Evolutionary conservation across 2,888 invertebrate species (phyloP).

Genomic region (Agrypnus murinus): DNA sequence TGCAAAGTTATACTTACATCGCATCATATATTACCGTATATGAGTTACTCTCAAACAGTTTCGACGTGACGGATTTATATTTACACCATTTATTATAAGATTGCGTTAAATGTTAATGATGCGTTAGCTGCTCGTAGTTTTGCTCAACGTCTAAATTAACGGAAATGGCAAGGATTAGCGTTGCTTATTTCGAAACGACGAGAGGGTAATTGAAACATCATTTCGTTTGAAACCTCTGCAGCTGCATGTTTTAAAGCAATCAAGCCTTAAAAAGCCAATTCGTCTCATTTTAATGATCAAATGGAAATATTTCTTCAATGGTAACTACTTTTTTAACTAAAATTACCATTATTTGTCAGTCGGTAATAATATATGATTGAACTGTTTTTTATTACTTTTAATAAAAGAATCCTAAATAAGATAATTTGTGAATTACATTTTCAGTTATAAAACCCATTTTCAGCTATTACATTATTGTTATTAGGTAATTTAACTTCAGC

Average conservation of each 20-base stretch:
- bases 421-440: no score
- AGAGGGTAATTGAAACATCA: constrained; percentile 41
- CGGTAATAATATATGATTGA: no score
- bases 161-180: constrained; percentile 50
- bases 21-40: constrained; percentile 37
- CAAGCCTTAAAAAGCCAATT: no score
- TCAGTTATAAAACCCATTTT: no score
- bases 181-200: constrained; percentile 24
- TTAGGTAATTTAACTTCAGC: no score
- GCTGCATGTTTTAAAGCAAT: no score
- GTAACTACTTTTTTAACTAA: background rate
- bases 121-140: constrained; percentile 50
- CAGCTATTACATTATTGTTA: no score
- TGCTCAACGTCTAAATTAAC: constrained; percentile 55
- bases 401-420: no score
- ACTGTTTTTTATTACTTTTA: no score
- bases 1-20: constrained; percentile 29
- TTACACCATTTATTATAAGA: constrained; percentile 54
- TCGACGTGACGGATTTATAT: constrained; percentile 45
- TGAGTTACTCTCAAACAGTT: constrained; percentile 29
- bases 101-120: constrained; percentile 53
- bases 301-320: no score
- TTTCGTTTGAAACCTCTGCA: background rate
- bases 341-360: no score
- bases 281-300: no score